phyloP scores from a whole-genome alignment of 2,888 invertebrate genomes.

The Pyrrhia umbra region DNA sequence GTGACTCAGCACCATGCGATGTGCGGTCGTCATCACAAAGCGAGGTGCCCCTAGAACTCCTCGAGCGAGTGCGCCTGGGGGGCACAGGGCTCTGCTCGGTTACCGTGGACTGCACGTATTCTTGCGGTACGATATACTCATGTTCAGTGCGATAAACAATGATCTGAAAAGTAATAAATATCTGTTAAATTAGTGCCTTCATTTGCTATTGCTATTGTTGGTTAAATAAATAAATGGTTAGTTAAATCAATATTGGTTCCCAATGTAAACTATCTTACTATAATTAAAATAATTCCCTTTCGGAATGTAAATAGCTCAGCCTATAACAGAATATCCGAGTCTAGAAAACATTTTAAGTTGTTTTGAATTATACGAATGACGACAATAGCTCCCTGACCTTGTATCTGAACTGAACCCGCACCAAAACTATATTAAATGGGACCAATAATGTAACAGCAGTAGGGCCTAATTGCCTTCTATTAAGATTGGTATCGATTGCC shows the following conservation, averaged over 20 bases:
- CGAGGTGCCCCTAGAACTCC: conserved; percentile 89
- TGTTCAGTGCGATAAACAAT: conserved; percentile 92
- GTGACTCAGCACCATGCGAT: conserved; percentile 93
- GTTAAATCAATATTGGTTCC: background rate
- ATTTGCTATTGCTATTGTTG: too few relatives aligned
- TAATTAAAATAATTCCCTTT: background rate
- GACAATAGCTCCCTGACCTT: conserved; percentile 19
- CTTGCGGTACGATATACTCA: conserved; percentile 91
- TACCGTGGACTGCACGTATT: conserved; percentile 78
- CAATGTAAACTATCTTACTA: background rate
- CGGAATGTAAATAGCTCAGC: too few relatives aligned
- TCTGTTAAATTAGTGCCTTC: too few relatives aligned
- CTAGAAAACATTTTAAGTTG: conserved; percentile 1
- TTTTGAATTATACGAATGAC: conserved; percentile 13
- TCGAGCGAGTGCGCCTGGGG: conserved; percentile 90
- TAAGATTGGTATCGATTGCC: conserved; percentile 41
- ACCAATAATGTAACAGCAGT: conserved; percentile 59
- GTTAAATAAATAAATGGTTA: too few relatives aligned
- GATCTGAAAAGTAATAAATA: conserved; percentile 84
- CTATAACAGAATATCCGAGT: too few relatives aligned
- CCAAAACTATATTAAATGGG: conserved; percentile 48
- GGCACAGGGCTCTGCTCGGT: conserved; percentile 90
- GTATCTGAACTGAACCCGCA: conserved; percentile 29
- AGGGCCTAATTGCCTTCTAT: conserved; percentile 57
- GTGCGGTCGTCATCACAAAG: conserved; percentile 93